Evolutionary conservation across 2,113 vertebrate species (phyloP), one percentile per base, ranked within the genome.

Genomic region (Rutilus rutilus): DNA sequence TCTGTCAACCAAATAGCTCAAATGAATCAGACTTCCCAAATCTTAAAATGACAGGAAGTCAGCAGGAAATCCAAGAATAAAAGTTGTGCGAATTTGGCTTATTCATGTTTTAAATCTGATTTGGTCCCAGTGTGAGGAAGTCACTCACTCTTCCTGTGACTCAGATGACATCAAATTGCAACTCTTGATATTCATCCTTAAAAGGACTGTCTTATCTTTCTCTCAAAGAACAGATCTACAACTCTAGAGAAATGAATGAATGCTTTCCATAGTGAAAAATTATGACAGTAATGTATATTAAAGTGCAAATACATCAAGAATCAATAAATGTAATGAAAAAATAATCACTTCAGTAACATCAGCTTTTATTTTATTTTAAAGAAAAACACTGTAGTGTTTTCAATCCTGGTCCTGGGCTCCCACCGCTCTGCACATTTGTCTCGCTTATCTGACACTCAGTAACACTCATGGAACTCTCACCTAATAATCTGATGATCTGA

Each of bases 111-210:
- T 36, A n/a, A 60, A 39, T 60, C 77, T n/a, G 25, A 78, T 30
- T 76, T 45, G 30, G 8, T 64, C 39, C 15, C 23, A 47, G 42
- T 5, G 19, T 39, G 73, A 84, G 82, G 39, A 84, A 33, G 19
- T 73, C 39, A 27, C 27, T 59, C 79, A 62, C 27, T 79, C 47
- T 69, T 62, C 65, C 86, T 87, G 54, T 74, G 76, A 87, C 45
- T 79, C 23, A 64, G 27, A 15, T n/a, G 36, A 71, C 74, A 23
- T 83, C 57, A 64, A 6, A 62, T 25, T 25, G 45, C 6, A 1
- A 30, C 4, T 19, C 57, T 21, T 19, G 25, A 57, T 12, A 11
- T 30, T 79, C 50, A 67, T 57, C 85, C 50, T 59, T 78, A 60
- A 62, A 84, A 62, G 52, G 36, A 33, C 15, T 30, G 23, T 57